Percentiles rank a stretch among this genome's conserved stretches.
phyloP scores from a whole-genome alignment of 2,888 invertebrate species.

The Lymantria dispar region DNA sequence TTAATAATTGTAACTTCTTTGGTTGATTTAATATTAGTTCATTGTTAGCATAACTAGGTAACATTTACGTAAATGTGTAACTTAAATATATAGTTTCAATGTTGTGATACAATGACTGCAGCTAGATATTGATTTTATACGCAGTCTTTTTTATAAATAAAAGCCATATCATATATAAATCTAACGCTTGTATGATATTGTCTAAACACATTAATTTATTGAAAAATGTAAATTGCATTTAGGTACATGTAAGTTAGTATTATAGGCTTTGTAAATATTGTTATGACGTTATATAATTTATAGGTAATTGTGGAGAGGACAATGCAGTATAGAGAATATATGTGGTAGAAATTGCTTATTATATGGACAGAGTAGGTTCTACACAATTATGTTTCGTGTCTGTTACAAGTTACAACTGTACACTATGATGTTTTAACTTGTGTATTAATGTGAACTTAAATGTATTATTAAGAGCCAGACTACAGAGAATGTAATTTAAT shows the following conservation, averaged over 20 bases:
- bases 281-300: slow-evolving; percentile 82
- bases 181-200: slow-evolving; percentile 80
- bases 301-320: slow-evolving; percentile 70
- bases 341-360: slow-evolving; percentile 67
- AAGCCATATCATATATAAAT: slow-evolving; percentile 78
- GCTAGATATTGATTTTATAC: slow-evolving; percentile 52
- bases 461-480: slow-evolving; percentile 36
- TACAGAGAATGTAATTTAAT: slow-evolving; percentile 26
- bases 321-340: slow-evolving; percentile 63
- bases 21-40: slow-evolving; percentile 8
- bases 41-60: slow-evolving; percentile 5
- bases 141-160: slow-evolving; percentile 69
- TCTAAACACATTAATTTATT: slow-evolving; percentile 80
- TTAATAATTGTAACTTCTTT: slow-evolving; percentile 8
- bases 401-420: slow-evolving; percentile 65
- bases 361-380: slow-evolving; percentile 67
- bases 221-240: slow-evolving; percentile 78
- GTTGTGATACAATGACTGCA: slow-evolving; percentile 61
- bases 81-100: slow-evolving; percentile 20
- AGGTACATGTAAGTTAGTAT: slow-evolving; percentile 71
- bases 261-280: slow-evolving; percentile 82
- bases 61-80: slow-evolving; percentile 16
- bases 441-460: slow-evolving; percentile 67
- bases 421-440: slow-evolving; percentile 71
- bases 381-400: slow-evolving; percentile 61